Percentiles rank a stretch among this genome's conserved stretches.
Evolutionary conservation across 1,140 invertebrate genomes (phyloP).

Genomic region (Halictus rubicundus): DNA sequence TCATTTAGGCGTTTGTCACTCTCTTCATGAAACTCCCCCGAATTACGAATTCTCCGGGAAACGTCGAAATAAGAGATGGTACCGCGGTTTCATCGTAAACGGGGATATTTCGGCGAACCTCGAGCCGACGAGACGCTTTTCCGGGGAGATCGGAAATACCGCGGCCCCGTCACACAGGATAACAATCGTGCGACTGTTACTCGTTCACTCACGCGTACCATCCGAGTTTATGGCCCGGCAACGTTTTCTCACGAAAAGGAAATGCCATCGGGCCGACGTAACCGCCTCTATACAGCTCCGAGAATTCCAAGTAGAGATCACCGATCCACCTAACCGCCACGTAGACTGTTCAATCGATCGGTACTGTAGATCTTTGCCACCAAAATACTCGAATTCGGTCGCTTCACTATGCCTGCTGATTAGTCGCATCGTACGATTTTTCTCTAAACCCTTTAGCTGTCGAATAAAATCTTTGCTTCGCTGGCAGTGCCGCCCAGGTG

Average conservation of each 20-base stretch:
- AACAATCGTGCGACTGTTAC: slow-evolving; percentile 46
- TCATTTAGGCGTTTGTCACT: slow-evolving; percentile 21
- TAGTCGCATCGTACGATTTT: slow-evolving; percentile 27
- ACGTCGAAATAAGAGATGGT: not conserved
- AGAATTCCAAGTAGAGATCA: not conserved
- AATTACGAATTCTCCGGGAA: not conserved
- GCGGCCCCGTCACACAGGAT: slow-evolving; percentile 40
- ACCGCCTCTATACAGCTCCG: not conserved
- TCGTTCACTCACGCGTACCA: slow-evolving; percentile 17
- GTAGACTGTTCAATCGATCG: not conserved
- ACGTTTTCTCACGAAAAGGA: slow-evolving; percentile 7
- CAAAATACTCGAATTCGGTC: not conserved
- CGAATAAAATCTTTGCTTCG: not conserved
- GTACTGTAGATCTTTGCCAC: not conserved
- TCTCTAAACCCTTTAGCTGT: not conserved
- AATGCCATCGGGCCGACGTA: slow-evolving; percentile 27
- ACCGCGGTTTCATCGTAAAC: not conserved
- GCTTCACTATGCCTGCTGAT: slow-evolving; percentile 16
- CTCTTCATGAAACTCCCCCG: not conserved
- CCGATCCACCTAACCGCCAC: not conserved
- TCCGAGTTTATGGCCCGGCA: slow-evolving; percentile 16
- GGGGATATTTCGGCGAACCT: slow-evolving; percentile 2
- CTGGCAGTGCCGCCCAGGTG: not conserved
- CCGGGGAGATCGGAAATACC: slow-evolving; percentile 34
- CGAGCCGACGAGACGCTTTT: slow-evolving; percentile 29